phyloP scores from a whole-genome alignment of 2,797 vertebrate species.

The Siniperca scherzeri region DNA sequence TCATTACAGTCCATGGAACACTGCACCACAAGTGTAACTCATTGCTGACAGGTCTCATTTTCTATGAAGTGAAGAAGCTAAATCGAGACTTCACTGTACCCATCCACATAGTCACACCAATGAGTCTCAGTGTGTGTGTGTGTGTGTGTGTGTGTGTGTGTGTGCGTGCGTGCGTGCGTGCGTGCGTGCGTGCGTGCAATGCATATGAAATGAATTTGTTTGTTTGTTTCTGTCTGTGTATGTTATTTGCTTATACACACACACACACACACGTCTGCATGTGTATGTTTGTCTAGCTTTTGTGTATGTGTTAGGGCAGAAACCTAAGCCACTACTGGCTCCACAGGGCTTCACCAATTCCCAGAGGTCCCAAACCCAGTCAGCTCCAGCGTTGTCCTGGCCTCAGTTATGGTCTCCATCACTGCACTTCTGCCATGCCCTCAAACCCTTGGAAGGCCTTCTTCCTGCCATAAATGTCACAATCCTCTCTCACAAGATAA shows the following conservation, averaged over 20 bases:
- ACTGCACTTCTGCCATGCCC: conserved; percentile 75
- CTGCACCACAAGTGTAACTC: conserved; percentile 77
- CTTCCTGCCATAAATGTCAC: conserved; percentile 84
- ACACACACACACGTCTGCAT: neutral
- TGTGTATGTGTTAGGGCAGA: conserved; percentile 60
- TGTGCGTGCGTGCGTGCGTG: conserved; percentile 5
- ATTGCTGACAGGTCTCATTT: conserved; percentile 76
- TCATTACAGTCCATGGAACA: conserved; percentile 76
- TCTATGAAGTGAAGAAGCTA: conserved; percentile 73
- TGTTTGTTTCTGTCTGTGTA: neutral
- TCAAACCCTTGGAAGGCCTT: conserved; percentile 82
- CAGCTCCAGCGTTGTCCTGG: conserved; percentile 56
- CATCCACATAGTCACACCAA: conserved; percentile 57
- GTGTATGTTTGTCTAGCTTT: conserved; percentile 40
- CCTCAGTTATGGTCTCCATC: conserved; percentile 58
- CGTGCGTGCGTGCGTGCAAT: neutral
- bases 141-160: conserved; percentile 12
- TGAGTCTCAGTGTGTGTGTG: conserved; percentile 4
- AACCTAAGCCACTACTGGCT: conserved; percentile 69
- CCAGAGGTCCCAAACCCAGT: conserved; percentile 69
- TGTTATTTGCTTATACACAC: neutral
- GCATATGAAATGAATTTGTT: neutral
- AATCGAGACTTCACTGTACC: conserved; percentile 68
- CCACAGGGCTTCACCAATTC: conserved; percentile 69
- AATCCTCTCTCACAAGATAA: conserved; percentile 72